Conservation (phyloP, 2,113 vertebrate species). For the Monopterus albus region DNA sequence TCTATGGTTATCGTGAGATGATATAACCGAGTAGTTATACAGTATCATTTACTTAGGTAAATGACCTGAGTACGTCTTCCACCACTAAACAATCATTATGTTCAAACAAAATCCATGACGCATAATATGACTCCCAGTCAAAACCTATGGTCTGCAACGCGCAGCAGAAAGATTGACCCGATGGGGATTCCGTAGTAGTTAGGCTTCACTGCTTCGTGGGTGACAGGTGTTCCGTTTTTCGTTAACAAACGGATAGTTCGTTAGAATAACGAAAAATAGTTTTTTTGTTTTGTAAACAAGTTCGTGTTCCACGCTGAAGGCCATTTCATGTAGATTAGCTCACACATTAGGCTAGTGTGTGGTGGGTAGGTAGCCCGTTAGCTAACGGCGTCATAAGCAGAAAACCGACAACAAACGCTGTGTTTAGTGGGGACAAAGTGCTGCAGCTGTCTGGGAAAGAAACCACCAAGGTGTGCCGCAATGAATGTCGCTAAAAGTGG, state of each 20-base stretch:
- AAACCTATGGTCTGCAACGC: not conserved
- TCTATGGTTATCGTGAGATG: too few relatives aligned
- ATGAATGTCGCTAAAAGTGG: slow-evolving; percentile 96
- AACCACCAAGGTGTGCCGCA: slow-evolving; percentile 31
- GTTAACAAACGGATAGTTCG: not conserved
- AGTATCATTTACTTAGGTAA: too few relatives aligned
- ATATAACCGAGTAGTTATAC: too few relatives aligned
- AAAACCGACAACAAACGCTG: not conserved
- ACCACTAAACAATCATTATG: not conserved
- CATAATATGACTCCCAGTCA: not conserved
- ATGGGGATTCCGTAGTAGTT: slow-evolving; percentile 27
- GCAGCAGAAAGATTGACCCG: not conserved
- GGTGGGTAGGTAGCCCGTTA: slow-evolving; percentile 1
- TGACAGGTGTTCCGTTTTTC: slow-evolving; percentile 3
- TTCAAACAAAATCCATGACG: not conserved
- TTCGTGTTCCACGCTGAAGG: not conserved
- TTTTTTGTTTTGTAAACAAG: not conserved
- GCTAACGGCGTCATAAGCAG: slow-evolving; percentile 32
- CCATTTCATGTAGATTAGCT: not conserved
- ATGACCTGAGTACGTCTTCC: not conserved
- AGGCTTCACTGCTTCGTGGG: slow-evolving; percentile 1
- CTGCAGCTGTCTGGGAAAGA: not conserved
- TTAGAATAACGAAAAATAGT: not conserved
- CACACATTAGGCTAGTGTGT: not conserved
- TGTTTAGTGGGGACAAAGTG: not conserved